A percentile compares a stretch with the other conserved stretches of the same genome.
These are phyloP conservation scores for Xylocampa areola DNA, from an alignment of 2,888 invertebrate genomes.

Conservation along the genomic window DNA sequence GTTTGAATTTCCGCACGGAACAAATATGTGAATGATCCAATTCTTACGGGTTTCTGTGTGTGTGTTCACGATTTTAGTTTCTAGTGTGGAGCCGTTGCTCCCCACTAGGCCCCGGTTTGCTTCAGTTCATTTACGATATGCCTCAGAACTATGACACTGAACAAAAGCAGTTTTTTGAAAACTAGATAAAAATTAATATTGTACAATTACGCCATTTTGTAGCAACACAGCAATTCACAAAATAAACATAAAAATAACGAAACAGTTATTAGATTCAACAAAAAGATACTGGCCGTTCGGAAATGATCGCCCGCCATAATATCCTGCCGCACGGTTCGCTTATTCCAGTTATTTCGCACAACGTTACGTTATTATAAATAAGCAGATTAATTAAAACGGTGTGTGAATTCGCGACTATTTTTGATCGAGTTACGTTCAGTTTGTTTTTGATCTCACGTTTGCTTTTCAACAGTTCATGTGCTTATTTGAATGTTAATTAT, in stretches of 20 bases:
- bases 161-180: too few species aligned
- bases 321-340: constrained; percentile 21
- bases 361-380: constrained; percentile 27
- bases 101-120: too few species aligned
- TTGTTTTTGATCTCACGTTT: neutral
- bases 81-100: too few species aligned
- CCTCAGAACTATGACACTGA: too few species aligned
- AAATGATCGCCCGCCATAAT: constrained; percentile 29
- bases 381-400: constrained; percentile 28
- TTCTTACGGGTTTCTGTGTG: too few species aligned
- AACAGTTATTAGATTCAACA: constrained; percentile 18
- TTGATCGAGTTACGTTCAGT: constrained; percentile 19
- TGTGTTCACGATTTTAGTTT: too few species aligned
- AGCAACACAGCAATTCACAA: too few species aligned
- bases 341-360: constrained; percentile 10
- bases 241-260: constrained; percentile 7
- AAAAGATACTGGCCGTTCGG: constrained; percentile 18
- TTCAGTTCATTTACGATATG: too few species aligned
- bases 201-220: too few species aligned
- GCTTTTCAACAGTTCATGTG: neutral
- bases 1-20: too few species aligned
- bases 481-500: neutral
- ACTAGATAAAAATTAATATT: too few species aligned
- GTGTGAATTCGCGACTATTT: constrained; percentile 11
- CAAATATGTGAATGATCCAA: too few species aligned